These are phyloP conservation scores for Chrysolina haemoptera DNA, from an alignment of 2,888 invertebrate species.

Conservation along the genomic window DNA sequence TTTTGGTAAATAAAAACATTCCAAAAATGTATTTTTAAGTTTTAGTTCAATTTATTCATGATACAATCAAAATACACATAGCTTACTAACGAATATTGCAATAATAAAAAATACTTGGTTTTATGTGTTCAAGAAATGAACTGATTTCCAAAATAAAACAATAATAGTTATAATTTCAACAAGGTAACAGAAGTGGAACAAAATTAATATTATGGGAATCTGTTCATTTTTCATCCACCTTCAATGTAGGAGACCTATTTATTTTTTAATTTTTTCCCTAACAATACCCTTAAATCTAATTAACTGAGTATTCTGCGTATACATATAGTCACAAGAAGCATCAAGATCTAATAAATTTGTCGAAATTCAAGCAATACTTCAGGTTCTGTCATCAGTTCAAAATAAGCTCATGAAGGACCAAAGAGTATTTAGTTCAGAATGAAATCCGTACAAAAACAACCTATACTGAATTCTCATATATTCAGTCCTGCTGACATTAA, in stretches of 20 bases:
- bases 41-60: conserved; percentile 63
- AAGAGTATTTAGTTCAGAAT: not conserved
- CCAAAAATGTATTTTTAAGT: conserved; percentile 27
- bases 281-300: conserved; percentile 39
- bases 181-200: conserved; percentile 46
- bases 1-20: conserved; percentile 30
- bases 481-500: too few species aligned
- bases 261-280: conserved; percentile 37
- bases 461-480: too few species aligned
- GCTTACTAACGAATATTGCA: conserved; percentile 68
- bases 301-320: conserved; percentile 68
- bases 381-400: conserved; percentile 30
- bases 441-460: not conserved
- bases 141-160: conserved; percentile 34
- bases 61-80: conserved; percentile 69
- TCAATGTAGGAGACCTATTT: conserved; percentile 29
- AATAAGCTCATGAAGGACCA: not conserved
- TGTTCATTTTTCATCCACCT: conserved; percentile 28
- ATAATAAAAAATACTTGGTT: conserved; percentile 65
- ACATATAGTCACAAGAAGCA: conserved; percentile 69
- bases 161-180: conserved; percentile 46
- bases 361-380: conserved; percentile 45
- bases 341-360: conserved; percentile 54
- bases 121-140: conserved; percentile 38
- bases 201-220: conserved; percentile 20